phyloP scores from a whole-genome alignment of 2,797 vertebrate genomes.

The Phalanger gymnotis region DNA sequence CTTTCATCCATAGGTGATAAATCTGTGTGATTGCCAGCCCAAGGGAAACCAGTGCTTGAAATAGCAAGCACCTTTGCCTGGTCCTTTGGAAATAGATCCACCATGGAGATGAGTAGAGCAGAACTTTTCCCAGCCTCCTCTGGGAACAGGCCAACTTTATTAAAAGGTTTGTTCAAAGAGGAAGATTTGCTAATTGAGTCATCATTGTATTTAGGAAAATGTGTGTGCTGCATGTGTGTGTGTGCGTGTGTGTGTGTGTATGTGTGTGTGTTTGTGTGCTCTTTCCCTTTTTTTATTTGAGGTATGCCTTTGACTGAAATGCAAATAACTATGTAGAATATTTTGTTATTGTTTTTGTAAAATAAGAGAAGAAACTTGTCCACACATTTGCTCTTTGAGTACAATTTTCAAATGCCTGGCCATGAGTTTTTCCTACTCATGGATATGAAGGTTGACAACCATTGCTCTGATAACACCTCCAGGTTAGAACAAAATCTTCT shows the following conservation, averaged over 20 bases:
- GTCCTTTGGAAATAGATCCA: background rate
- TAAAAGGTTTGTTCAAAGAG: background rate
- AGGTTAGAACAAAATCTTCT: slow-evolving; percentile 67
- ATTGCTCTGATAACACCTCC: slow-evolving; percentile 70
- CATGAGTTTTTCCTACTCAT: slow-evolving; percentile 60
- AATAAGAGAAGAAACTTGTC: slow-evolving; percentile 42
- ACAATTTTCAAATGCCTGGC: slow-evolving; percentile 61
- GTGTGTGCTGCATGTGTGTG: background rate
- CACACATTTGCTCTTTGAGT: slow-evolving; percentile 49
- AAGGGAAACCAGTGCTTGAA: background rate
- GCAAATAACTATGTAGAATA: background rate
- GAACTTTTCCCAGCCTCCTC: background rate
- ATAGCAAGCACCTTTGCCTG: background rate
- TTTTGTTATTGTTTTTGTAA: slow-evolving; percentile 52
- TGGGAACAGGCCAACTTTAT: background rate
- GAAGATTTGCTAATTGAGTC: background rate
- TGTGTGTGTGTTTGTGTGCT: background rate
- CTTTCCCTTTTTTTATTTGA: slow-evolving; percentile 51
- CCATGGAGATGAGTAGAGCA: background rate
- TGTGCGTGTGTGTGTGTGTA: background rate
- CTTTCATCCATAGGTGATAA: background rate
- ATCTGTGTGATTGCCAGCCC: background rate
- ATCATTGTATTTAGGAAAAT: background rate
- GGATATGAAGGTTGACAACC: slow-evolving; percentile 60
- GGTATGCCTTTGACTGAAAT: slow-evolving; percentile 26